A percentile compares a stretch with the other conserved stretches of the same genome.
These are phyloP conservation scores for Phoeniculus purpureus DNA, from an alignment of 2,797 vertebrate genomes.

Conservation along the genomic window DNA sequence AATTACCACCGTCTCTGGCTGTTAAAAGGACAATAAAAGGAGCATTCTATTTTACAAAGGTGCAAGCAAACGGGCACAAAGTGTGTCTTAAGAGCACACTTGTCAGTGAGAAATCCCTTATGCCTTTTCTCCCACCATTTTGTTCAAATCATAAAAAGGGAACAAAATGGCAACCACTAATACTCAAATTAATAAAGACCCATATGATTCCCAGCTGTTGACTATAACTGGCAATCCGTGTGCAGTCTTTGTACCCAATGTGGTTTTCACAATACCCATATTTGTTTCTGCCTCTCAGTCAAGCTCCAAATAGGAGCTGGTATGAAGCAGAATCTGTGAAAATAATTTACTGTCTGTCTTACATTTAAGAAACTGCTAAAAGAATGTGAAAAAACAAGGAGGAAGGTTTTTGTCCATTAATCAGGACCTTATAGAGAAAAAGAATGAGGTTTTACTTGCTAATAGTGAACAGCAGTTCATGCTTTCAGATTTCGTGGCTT, in stretches of 20 bases:
- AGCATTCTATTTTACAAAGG: neutral
- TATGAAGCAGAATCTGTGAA: constrained; percentile 33
- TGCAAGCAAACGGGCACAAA: neutral
- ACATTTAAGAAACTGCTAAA: constrained; percentile 51
- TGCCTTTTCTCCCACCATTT: constrained; percentile 40
- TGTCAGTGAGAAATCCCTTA: neutral
- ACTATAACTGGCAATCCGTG: constrained; percentile 57
- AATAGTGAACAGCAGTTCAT: constrained; percentile 40
- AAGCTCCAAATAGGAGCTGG: constrained; percentile 63
- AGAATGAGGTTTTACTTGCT: constrained; percentile 31
- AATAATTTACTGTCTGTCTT: constrained; percentile 51
- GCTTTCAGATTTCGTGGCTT: constrained; percentile 41
- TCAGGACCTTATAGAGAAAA: constrained; percentile 40
- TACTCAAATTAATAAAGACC: constrained; percentile 53
- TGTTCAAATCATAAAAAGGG: constrained; percentile 33
- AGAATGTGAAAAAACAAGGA: constrained; percentile 34
- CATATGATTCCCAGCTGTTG: constrained; percentile 56
- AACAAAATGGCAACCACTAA: constrained; percentile 61
- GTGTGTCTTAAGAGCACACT: neutral
- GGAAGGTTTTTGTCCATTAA: constrained; percentile 29
- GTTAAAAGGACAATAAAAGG: constrained; percentile 35
- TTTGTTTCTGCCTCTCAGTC: constrained; percentile 68
- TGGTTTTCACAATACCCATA: constrained; percentile 50
- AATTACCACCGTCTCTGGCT: neutral
- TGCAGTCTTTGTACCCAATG: constrained; percentile 18